Conservation (phyloP, 2,113 vertebrate species). For the Ammospiza nelsoni region DNA sequence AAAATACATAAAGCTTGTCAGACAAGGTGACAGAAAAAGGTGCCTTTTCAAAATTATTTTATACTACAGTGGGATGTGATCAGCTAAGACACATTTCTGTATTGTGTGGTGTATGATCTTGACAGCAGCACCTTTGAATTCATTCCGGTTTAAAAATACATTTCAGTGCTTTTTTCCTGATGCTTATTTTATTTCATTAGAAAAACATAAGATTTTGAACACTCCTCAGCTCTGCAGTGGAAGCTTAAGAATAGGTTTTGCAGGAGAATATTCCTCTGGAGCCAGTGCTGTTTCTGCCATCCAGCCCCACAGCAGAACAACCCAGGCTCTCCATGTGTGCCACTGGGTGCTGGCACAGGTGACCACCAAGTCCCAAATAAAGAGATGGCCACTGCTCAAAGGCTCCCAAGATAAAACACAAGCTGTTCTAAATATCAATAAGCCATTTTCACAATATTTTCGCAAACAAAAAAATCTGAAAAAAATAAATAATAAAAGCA, state of each 20-base stretch:
- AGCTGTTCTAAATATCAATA: neutral
- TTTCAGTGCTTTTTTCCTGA: neutral
- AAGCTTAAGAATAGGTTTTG: neutral
- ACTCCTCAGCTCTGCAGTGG: neutral
- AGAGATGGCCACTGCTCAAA: neutral
- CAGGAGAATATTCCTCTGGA: neutral
- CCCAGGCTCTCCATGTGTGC: accelerated
- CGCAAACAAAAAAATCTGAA: neutral
- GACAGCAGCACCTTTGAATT: slow-evolving; percentile 14
- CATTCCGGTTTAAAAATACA: neutral
- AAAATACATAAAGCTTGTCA: slow-evolving; percentile 73
- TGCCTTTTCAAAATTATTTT: slow-evolving; percentile 51
- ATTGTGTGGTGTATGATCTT: neutral
- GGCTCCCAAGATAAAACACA: neutral
- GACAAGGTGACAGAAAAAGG: slow-evolving; percentile 47
- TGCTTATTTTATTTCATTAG: neutral
- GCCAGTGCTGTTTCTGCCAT: neutral
- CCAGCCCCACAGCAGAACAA: neutral
- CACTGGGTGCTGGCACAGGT: accelerated
- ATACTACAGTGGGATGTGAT: neutral
- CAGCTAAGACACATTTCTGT: neutral
- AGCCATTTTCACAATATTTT: neutral
- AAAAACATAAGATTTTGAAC: neutral
- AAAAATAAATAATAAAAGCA: neutral
- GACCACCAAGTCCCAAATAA: accelerated